Conservation (phyloP, 2,888 invertebrate species). For the Nowickia ferox region DNA sequence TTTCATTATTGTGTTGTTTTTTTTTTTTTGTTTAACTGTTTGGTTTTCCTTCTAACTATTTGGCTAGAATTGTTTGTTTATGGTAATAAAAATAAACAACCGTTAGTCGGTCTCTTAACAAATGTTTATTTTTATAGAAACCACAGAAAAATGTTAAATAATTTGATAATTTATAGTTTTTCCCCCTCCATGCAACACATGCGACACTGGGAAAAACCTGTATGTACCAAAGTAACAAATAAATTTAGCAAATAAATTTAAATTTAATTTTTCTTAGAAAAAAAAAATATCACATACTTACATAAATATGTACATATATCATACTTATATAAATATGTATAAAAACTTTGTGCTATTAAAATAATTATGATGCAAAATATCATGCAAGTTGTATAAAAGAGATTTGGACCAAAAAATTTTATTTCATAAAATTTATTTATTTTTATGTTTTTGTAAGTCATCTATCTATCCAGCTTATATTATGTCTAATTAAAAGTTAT, state of each 20-base stretch:
- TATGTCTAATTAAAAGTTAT: too few relatives aligned
- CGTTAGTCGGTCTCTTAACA: conserved; percentile 60
- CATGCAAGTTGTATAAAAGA: too few relatives aligned
- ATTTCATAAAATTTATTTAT: too few relatives aligned
- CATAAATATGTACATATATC: background rate
- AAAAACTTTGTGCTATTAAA: too few relatives aligned
- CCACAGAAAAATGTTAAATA: conserved; percentile 47
- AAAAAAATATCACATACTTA: background rate
- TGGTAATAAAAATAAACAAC: conserved; percentile 56
- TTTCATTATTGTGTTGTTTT: conserved; percentile 32
- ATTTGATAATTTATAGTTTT: conserved; percentile 58
- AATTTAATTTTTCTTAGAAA: background rate
- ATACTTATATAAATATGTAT: background rate
- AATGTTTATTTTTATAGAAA: conserved; percentile 43
- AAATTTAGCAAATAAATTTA: conserved; percentile 38
- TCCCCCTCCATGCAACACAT: background rate
- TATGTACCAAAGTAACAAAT: conserved; percentile 29
- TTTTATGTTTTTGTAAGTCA: too few relatives aligned
- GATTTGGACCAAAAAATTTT: too few relatives aligned
- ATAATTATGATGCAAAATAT: too few relatives aligned
- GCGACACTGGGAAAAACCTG: conserved; percentile 21
- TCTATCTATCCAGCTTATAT: too few relatives aligned
- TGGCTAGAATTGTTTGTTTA: conserved; percentile 57
- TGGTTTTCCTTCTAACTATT: conserved; percentile 17
- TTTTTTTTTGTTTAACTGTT: conserved; percentile 26